These are phyloP conservation scores for Serinus canaria DNA, from an alignment of 2,113 vertebrate genomes.

Conservation along the genomic window DNA sequence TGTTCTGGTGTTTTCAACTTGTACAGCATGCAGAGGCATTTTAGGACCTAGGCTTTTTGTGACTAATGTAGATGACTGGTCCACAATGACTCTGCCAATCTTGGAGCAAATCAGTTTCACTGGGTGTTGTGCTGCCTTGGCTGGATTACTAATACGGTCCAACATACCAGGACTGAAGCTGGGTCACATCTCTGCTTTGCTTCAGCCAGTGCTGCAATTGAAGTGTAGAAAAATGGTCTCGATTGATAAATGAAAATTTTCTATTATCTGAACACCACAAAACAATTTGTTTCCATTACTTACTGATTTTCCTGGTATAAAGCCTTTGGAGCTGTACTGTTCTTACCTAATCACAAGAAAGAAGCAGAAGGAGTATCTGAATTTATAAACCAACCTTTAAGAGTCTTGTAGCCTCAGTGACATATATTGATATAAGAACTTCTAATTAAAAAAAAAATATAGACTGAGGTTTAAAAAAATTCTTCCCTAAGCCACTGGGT, in stretches of 20 bases:
- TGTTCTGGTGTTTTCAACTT: neutral
- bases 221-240: neutral
- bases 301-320: neutral
- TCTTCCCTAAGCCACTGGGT: neutral
- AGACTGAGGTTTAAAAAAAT: neutral
- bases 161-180: neutral
- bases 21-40: neutral
- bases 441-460: too few species aligned
- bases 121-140: neutral
- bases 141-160: neutral
- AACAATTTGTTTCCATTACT: neutral
- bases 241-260: neutral
- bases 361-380: neutral
- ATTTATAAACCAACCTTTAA: neutral
- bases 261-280: neutral
- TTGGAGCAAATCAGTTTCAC: neutral
- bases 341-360: neutral
- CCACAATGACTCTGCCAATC: neutral
- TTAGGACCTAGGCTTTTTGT: neutral
- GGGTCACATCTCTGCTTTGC: neutral
- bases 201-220: neutral
- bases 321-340: neutral
- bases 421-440: neutral
- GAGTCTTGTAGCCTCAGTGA: neutral
- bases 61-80: neutral